phyloP scores from a whole-genome alignment of 2,113 vertebrate species.

The Seriola rivoliana region DNA sequence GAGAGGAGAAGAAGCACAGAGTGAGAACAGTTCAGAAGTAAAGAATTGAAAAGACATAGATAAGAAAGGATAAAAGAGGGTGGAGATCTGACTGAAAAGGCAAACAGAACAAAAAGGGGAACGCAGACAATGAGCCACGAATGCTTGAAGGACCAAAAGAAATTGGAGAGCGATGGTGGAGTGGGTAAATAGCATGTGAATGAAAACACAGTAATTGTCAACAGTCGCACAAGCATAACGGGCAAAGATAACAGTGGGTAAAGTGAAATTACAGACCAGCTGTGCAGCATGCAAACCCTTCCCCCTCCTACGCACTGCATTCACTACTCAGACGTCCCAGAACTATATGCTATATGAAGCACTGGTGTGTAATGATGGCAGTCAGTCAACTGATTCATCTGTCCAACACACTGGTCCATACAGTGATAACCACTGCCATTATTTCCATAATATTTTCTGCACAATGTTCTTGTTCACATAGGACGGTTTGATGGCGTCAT shows the following conservation, averaged over 20 bases:
- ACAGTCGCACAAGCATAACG: slow-evolving; percentile 23
- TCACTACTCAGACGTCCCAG: not conserved
- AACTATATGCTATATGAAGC: not conserved
- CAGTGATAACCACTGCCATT: not conserved
- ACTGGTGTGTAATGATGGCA: not conserved
- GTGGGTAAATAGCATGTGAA: not conserved
- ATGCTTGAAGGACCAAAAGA: slow-evolving; percentile 11
- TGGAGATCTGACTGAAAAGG: not conserved
- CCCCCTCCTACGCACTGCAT: not conserved
- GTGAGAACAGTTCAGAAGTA: not conserved
- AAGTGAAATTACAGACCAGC: slow-evolving; percentile 38
- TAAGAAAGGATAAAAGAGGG: not conserved
- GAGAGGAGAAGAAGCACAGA: not conserved
- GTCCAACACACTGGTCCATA: not conserved
- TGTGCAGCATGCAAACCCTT: not conserved
- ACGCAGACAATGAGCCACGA: not conserved
- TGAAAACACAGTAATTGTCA: slow-evolving; percentile 38
- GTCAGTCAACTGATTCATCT: not conserved
- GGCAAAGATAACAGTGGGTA: slow-evolving; percentile 15
- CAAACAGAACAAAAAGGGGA: not conserved
- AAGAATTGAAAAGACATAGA: slow-evolving; percentile 1
- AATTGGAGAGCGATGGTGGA: slow-evolving; percentile 1
- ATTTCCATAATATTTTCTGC: not conserved
- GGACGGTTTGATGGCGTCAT: not conserved
- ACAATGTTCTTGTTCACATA: not conserved